phyloP scores from a whole-genome alignment of 2,113 vertebrate species.

The Limnothrissa miodon region DNA sequence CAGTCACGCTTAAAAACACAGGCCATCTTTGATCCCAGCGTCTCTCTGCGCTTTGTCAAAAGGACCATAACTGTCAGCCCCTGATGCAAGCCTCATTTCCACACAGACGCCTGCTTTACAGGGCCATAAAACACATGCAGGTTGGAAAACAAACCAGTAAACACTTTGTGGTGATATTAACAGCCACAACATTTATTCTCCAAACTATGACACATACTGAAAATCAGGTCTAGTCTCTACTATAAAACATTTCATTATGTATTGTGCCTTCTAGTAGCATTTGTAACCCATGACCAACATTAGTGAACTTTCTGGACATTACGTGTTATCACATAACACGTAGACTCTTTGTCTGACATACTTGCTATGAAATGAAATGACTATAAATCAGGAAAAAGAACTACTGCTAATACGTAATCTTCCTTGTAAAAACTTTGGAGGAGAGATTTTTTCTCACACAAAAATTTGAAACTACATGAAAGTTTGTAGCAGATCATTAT shows the following conservation, averaged over 20 bases:
- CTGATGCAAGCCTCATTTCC: conserved; percentile 24
- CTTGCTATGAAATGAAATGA: neutral
- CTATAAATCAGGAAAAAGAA: neutral
- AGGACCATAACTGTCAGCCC: conserved; percentile 6
- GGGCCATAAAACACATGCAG: conserved; percentile 28
- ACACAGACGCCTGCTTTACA: conserved; percentile 26
- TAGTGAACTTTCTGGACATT: neutral
- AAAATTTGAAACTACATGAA: neutral
- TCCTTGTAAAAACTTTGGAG: neutral
- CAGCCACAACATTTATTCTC: conserved; percentile 12
- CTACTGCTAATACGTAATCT: neutral
- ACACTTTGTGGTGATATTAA: conserved; percentile 28
- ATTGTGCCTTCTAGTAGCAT: neutral
- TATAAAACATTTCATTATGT: conserved; percentile 18
- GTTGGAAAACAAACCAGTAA: neutral
- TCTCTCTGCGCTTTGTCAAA: neutral
- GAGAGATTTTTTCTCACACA: neutral
- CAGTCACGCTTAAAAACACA: conserved; percentile 21
- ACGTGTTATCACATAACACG: too few species aligned
- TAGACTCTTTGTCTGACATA: too few species aligned
- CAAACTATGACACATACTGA: conserved; percentile 27
- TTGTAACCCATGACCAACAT: neutral
- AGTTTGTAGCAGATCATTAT: neutral
- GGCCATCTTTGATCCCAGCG: neutral
- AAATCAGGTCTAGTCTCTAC: conserved; percentile 16